Evolutionary conservation across 1,140 invertebrate species (phyloP).

Genomic region (Scylla paramamosain): DNA sequence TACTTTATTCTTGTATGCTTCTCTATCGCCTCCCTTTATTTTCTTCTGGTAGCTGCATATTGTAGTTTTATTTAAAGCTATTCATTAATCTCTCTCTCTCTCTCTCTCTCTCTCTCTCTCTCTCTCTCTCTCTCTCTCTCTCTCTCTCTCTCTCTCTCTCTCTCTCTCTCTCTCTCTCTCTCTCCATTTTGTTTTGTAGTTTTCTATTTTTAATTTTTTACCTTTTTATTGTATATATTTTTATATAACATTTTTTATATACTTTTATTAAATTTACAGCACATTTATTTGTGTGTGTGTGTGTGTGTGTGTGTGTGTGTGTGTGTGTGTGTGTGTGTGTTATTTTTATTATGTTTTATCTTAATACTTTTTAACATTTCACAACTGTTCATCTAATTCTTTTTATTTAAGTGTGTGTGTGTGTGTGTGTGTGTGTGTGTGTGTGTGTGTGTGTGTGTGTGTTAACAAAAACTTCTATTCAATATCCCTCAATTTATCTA

Average conservation of each 20-base stretch:
- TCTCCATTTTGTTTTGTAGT: too few species aligned
- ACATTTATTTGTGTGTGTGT: background rate
- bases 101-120: too few species aligned
- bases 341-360: background rate
- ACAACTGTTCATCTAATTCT: background rate
- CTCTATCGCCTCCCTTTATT: background rate
- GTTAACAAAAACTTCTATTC: background rate
- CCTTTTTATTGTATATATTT: too few species aligned
- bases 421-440: conserved; percentile 26
- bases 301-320: conserved; percentile 31
- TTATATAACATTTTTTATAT: background rate
- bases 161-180: too few species aligned
- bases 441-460: conserved; percentile 39
- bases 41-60: background rate
- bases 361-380: background rate
- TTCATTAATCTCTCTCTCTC: too few species aligned
- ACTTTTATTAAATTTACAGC: background rate
- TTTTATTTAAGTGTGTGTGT: conserved; percentile 5
- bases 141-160: too few species aligned
- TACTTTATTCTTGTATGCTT: background rate
- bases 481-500: background rate
- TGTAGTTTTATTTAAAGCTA: too few species aligned
- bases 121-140: too few species aligned
- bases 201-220: too few species aligned
- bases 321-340: conserved; percentile 1